Conservation (phyloP, 1,140 invertebrate genomes). For the Telenomus remus region DNA sequence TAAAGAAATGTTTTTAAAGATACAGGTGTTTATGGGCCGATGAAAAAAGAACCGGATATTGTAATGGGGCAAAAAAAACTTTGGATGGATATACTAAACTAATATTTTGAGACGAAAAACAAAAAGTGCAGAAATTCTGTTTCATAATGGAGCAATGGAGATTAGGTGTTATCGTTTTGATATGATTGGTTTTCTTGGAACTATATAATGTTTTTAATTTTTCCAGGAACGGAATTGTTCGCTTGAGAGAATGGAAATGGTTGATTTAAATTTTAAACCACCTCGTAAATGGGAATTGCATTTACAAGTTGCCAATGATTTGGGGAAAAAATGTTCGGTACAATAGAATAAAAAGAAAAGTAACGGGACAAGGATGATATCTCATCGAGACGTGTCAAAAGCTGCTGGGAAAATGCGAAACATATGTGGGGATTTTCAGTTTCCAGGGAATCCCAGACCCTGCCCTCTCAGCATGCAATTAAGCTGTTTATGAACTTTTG, state of each 20-base stretch:
- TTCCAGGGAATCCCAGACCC: neutral
- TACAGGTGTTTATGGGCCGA: slow-evolving; percentile 1
- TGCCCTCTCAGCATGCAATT: slow-evolving; percentile 8
- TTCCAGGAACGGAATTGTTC: no score
- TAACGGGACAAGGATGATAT: neutral
- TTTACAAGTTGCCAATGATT: neutral
- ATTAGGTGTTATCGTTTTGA: no score
- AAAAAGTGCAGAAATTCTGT: neutral
- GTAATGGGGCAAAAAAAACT: neutral
- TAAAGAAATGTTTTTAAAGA: neutral
- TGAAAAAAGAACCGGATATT: slow-evolving; percentile 1
- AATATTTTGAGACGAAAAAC: slow-evolving; percentile 1
- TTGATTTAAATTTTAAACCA: neutral
- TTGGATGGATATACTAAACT: neutral
- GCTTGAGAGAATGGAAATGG: no score
- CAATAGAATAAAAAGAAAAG: neutral
- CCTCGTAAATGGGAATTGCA: neutral
- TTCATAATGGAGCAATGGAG: no score
- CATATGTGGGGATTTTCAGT: slow-evolving; percentile 1
- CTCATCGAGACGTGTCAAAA: neutral
- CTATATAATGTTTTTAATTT: no score
- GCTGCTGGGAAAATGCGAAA: neutral
- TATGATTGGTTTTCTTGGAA: no score
- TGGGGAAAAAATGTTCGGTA: neutral
- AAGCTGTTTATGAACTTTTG: slow-evolving; percentile 16